Base-by-base conservation (phyloP, 2,113 vertebrate species). In the Oreochromis tanganicae region DNA sequence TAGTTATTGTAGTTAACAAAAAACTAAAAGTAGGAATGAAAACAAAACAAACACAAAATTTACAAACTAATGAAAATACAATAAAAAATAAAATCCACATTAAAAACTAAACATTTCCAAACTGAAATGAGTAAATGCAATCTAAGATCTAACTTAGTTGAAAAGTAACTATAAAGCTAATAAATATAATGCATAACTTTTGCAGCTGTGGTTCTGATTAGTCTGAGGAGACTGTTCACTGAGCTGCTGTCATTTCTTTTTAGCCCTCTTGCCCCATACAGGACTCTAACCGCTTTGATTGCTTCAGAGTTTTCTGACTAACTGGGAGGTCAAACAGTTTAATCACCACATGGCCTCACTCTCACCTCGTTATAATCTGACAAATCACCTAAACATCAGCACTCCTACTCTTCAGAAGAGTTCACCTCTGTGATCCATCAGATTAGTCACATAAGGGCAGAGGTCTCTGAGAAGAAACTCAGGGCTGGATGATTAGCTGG, bases 281-380 rank as follows among this genome's bases (percentile, higher is more conserved):
- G 57, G 36, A 27, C 41, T 68, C 38, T 68, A 14, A 80, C 54
- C 17, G 59, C 50, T 81, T 10, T 85, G 79, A 92, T 91, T 87
- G 86, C 84, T 50, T 92, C 81, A 88, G 34, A 79, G 82, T 75
- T 43, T 7, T 19, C 79, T 78, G 85, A 81, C 66, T 54, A 81
- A 85, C 63, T 7, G 57, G 19, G 50, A 84, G 84, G 79, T 82
- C 48, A 57, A 68, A 38, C 63, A 21, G 85, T 89, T 88, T 91
- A 73, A 81, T 90, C 89, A 73, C 52, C 17, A n/a, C 12, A 0
- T 81, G 88, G 92, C 91, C 92, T 90, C 78, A 52, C 41, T 80
- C 59, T 87, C 59, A 85, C 88, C 93, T 90, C 43, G 4, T 81
- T 48, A 24, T 82, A 91, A 84, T 89, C 91, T 83, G 75, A 88